These are phyloP conservation scores for Podarcis raffonei DNA, from an alignment of 2,113 vertebrate species.

Conservation along the genomic window DNA sequence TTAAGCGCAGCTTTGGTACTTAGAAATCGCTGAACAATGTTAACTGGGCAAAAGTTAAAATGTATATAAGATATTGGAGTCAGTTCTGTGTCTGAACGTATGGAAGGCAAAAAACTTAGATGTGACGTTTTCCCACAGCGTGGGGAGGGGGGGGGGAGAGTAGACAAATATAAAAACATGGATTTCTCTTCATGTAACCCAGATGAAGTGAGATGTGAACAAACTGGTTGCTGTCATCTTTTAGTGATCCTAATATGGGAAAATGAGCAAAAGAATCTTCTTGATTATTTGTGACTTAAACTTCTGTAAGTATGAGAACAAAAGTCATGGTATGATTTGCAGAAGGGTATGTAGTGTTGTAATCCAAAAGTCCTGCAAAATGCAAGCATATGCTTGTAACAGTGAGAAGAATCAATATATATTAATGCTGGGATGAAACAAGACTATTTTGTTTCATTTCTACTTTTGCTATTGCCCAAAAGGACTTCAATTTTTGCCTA, in stretches of 20 bases:
- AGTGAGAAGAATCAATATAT: background rate
- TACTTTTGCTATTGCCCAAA: background rate
- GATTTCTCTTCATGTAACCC: conserved; percentile 29
- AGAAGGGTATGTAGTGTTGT: conserved; percentile 8
- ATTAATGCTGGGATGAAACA: no score
- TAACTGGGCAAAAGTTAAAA: conserved; percentile 58
- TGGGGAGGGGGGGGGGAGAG: background rate
- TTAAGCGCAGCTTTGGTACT: background rate
- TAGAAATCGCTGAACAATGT: conserved; percentile 47
- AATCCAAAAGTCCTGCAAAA: background rate
- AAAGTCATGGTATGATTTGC: background rate
- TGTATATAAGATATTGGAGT: conserved; percentile 61
- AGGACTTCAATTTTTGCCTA: background rate
- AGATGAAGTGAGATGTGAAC: conserved; percentile 18
- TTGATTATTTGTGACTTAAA: conserved; percentile 14
- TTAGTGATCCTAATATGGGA: conserved; percentile 21
- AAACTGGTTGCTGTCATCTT: conserved; percentile 35
- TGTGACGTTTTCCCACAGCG: conserved; percentile 28
- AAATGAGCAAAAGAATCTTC: conserved; percentile 30
- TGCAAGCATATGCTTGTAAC: background rate
- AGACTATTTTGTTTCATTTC: background rate
- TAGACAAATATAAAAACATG: conserved; percentile 31
- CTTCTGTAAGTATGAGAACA: background rate
- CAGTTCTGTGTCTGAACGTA: conserved; percentile 52
- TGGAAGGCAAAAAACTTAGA: conserved; percentile 45